Conservation (phyloP, 1,140 invertebrate genomes). For the Drosophila pruinosa region DNA sequence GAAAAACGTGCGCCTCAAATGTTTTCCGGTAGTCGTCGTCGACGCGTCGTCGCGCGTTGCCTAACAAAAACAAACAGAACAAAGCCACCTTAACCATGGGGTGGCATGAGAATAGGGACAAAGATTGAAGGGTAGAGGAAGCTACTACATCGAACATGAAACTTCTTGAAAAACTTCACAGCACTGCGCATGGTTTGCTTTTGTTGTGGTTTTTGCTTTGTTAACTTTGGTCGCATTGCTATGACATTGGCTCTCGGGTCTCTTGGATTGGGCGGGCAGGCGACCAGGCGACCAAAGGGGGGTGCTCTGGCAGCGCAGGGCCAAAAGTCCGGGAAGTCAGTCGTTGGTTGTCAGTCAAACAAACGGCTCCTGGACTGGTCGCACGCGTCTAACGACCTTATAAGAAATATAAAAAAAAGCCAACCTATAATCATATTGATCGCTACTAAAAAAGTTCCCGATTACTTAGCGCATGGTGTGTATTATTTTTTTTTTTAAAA, state of each 20-base stretch:
- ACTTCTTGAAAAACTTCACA: conserved; percentile 68
- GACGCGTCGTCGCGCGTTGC: conserved; percentile 7
- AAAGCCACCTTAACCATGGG: conserved; percentile 1
- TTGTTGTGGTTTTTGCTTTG: conserved; percentile 78
- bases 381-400: conserved; percentile 9
- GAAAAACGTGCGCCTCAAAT: conserved; percentile 62
- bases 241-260: conserved; percentile 66
- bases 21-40: conserved; percentile 57
- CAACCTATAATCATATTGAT: conserved; percentile 29
- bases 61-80: conserved; percentile 38
- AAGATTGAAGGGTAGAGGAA: neutral
- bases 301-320: neutral
- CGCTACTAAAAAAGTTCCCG: neutral
- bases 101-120: neutral
- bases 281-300: neutral
- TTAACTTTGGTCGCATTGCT: conserved; percentile 77
- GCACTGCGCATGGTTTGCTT: conserved; percentile 74
- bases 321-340: conserved; percentile 46
- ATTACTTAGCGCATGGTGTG: conserved; percentile 45
- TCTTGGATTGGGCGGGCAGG: neutral
- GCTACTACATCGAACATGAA: conserved; percentile 38
- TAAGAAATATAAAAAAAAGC: neutral
- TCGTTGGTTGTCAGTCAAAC: conserved; percentile 75
- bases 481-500: conserved; percentile 1
- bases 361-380: conserved; percentile 42